phyloP scores from a whole-genome alignment of 2,888 invertebrate genomes.

The Erebia epiphron region DNA sequence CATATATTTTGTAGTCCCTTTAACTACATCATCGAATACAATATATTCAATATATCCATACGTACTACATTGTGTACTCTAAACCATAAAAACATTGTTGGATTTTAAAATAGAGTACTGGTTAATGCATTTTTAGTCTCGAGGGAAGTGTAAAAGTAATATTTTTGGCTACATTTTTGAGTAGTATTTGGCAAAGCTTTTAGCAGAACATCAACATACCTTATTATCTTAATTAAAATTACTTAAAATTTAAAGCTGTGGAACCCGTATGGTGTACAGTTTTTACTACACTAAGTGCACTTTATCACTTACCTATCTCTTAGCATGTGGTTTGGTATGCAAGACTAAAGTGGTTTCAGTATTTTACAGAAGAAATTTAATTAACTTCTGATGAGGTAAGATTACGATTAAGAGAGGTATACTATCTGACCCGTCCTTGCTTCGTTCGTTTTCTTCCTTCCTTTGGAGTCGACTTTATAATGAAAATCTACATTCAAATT shows the following conservation, averaged over 20 bases:
- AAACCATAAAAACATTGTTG: background rate
- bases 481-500: no score
- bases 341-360: constrained; percentile 7
- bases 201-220: constrained; percentile 14
- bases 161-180: constrained; percentile 1
- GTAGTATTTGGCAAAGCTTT: constrained; percentile 14
- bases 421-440: no score
- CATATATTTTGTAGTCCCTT: no score
- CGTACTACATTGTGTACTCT: background rate
- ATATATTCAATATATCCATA: no score
- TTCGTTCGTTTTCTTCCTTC: no score
- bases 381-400: background rate
- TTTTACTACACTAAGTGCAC: constrained; percentile 14
- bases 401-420: no score
- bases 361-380: background rate
- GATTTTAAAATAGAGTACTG: constrained; percentile 1
- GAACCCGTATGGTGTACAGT: background rate
- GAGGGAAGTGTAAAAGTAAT: constrained; percentile 7
- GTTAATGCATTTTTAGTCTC: constrained; percentile 5
- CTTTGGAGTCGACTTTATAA: no score
- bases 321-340: constrained; percentile 8
- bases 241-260: constrained; percentile 8
- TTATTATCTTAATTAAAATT: constrained; percentile 9
- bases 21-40: no score
- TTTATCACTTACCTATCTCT: constrained; percentile 7